Evolutionary conservation across 1,140 invertebrate genomes (phyloP).

Genomic region (Papilio polytes): DNA sequence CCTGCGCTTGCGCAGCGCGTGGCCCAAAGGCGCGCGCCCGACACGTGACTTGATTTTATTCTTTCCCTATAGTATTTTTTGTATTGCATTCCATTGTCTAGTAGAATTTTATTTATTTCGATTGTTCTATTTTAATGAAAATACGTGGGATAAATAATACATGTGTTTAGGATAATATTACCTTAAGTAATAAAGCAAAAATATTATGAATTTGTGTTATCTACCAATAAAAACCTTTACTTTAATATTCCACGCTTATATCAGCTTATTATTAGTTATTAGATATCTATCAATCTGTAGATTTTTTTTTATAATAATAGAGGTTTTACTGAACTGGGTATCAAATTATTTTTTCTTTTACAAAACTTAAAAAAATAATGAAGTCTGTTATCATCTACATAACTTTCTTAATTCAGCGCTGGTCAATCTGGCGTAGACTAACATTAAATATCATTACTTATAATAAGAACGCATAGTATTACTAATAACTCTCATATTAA

Average conservation of each 20-base stretch:
- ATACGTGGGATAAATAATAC: background rate
- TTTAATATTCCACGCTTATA: background rate
- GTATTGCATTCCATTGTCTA: slow-evolving; percentile 50
- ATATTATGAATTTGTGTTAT: background rate
- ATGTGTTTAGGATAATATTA: background rate
- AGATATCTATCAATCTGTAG: too few relatives aligned
- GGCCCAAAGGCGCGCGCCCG: slow-evolving; percentile 68
- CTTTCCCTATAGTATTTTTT: slow-evolving; percentile 73
- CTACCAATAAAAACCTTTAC: background rate
- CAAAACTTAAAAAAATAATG: background rate
- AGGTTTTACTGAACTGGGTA: too few relatives aligned
- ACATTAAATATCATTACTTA: background rate
- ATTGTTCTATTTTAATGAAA: slow-evolving; percentile 40
- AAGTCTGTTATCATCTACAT: background rate
- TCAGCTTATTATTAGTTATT: too few relatives aligned
- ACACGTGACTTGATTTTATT: slow-evolving; percentile 78
- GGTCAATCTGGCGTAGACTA: background rate
- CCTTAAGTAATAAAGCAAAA: background rate
- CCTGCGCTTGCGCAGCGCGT: slow-evolving; percentile 74
- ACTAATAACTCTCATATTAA: background rate
- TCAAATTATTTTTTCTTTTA: too few relatives aligned
- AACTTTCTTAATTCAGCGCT: background rate
- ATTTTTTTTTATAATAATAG: too few relatives aligned
- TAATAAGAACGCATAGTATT: background rate
- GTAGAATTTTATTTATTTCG: slow-evolving; percentile 32